These are phyloP conservation scores for Eumerus sabulonum DNA, from an alignment of 2,888 invertebrate genomes.

Conservation along the genomic window DNA sequence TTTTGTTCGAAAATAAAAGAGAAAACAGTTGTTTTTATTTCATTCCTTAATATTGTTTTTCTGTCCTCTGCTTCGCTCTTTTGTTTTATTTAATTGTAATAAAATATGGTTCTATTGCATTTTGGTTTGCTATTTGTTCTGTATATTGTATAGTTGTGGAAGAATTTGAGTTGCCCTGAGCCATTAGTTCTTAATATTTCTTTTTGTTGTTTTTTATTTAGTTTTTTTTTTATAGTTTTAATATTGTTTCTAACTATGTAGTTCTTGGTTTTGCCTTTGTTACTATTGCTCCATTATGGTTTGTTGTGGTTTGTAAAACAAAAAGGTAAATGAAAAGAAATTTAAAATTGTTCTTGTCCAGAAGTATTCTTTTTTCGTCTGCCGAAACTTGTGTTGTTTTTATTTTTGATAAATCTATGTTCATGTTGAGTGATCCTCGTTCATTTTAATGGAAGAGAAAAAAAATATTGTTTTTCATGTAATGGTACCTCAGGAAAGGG, in stretches of 20 bases:
- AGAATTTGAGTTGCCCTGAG: conserved; percentile 80
- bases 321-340: conserved; percentile 38
- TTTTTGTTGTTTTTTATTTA: conserved; percentile 56
- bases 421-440: conserved; percentile 28
- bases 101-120: conserved; percentile 69
- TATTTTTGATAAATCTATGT: conserved; percentile 15
- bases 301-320: conserved; percentile 36
- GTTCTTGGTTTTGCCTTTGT: conserved; percentile 21
- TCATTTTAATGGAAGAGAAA: neutral
- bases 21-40: conserved; percentile 54
- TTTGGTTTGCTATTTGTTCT: conserved; percentile 69
- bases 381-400: conserved; percentile 65
- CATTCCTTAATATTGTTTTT: conserved; percentile 33
- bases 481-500: conserved; percentile 15
- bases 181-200: conserved; percentile 74
- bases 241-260: conserved; percentile 50
- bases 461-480: too few relatives aligned
- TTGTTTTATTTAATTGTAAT: conserved; percentile 61
- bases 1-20: conserved; percentile 56
- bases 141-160: conserved; percentile 74
- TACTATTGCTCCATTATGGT: conserved; percentile 51
- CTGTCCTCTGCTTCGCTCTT: too few relatives aligned
- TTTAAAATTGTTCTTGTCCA: conserved; percentile 47
- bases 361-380: conserved; percentile 64
- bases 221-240: conserved; percentile 44